Evolutionary conservation across 2,113 vertebrate species (phyloP).

Genomic region (Pangasianodon gigas): DNA sequence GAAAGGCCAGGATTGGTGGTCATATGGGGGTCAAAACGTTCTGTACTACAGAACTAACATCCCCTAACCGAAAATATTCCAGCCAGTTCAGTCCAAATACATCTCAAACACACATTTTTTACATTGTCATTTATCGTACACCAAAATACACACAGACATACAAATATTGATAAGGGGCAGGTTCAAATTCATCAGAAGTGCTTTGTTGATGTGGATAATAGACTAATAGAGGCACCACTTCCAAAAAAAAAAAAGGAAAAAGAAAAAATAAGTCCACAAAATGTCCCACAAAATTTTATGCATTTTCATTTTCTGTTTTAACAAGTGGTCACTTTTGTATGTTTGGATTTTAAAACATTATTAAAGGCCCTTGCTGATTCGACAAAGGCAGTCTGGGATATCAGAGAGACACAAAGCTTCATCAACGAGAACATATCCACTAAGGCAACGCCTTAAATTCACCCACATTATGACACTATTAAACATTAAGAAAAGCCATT

Average conservation of each 20-base stretch:
- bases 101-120: slow-evolving; percentile 15
- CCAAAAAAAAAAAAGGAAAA: neutral
- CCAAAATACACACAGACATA: slow-evolving; percentile 52
- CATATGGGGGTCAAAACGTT: slow-evolving; percentile 29
- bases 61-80: slow-evolving; percentile 10
- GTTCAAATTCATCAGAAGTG: neutral
- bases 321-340: slow-evolving; percentile 6
- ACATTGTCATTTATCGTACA: slow-evolving; percentile 27
- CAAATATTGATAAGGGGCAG: slow-evolving; percentile 53
- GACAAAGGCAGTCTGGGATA: slow-evolving; percentile 24
- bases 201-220: slow-evolving; percentile 11
- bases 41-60: slow-evolving; percentile 34
- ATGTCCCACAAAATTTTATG: neutral
- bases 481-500: slow-evolving; percentile 33
- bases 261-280: neutral
- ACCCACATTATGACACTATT: slow-evolving; percentile 41
- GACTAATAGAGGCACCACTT: neutral
- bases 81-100: slow-evolving; percentile 10
- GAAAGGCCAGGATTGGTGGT: slow-evolving; percentile 20
- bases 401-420: slow-evolving; percentile 13
- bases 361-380: slow-evolving; percentile 18
- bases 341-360: neutral
- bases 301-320: neutral
- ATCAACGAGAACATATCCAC: slow-evolving; percentile 14
- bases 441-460: slow-evolving; percentile 54